Conservation (phyloP, 2,888 invertebrate genomes). For the Brassicogethes aeneus region DNA sequence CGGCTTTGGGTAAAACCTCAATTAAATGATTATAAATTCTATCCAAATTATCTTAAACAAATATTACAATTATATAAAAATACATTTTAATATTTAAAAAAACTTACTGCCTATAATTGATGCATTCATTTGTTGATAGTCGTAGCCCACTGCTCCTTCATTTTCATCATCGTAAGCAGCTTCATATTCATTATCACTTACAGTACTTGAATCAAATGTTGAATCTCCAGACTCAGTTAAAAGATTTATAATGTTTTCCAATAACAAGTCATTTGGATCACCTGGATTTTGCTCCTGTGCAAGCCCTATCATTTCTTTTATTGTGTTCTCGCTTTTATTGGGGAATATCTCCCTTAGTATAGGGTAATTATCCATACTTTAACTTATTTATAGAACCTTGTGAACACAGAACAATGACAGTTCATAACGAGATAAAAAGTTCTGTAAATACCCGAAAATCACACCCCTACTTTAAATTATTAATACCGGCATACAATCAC, state of each 20-base stretch:
- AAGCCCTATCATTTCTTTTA: slow-evolving; percentile 18
- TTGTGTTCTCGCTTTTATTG: slow-evolving; percentile 15
- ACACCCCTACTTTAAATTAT: no score
- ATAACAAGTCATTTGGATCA: slow-evolving; percentile 15
- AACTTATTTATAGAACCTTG: no score
- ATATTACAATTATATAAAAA: no score
- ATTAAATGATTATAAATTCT: slow-evolving; percentile 2
- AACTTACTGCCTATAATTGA: no score
- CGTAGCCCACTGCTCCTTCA: slow-evolving; percentile 8
- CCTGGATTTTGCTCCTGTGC: slow-evolving; percentile 16
- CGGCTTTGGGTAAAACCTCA: slow-evolving; percentile 32
- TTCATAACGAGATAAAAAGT: no score
- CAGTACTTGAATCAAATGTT: neutral
- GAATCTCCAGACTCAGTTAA: slow-evolving; percentile 11
- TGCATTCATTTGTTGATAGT: neutral
- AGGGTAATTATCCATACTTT: neutral
- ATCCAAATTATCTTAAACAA: no score
- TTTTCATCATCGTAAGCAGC: slow-evolving; percentile 3
- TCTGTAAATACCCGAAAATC: no score
- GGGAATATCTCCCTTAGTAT: slow-evolving; percentile 20
- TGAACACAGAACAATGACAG: no score
- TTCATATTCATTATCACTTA: slow-evolving; percentile 3
- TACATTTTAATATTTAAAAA: no score
- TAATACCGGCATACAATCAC: no score
- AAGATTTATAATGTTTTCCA: slow-evolving; percentile 25